Base-by-base conservation (phyloP, 2,888 invertebrate species). In the Limnephilus marmoratus region DNA sequence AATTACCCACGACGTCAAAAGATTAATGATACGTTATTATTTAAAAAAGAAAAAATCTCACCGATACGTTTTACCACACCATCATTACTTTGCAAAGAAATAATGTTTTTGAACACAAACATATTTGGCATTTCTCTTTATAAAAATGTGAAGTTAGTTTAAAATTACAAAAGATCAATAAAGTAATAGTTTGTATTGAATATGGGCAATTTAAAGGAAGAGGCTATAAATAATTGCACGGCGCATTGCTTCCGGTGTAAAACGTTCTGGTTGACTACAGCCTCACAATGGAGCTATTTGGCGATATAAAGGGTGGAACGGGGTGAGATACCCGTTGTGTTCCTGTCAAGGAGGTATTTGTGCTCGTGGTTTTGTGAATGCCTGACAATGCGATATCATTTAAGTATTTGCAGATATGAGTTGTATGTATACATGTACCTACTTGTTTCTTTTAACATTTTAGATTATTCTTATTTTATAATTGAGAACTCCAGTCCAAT, bases 281-380 rank as follows among this genome's bases (percentile, higher is more conserved):
- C 18, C 34, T 83, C 34, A 83, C 83, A 83, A 83, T 83, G 37
- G 68, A 83, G 83, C 83, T 41, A 83, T 83, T 83, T 83, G 15
- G 37, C 37, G 37, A 83, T 37, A 15, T 18, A 37, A 37, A 83
- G 83, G 83, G 83, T 83, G 83, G 24, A 83, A 83, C 24, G 49
- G 68, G 68, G 68, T 68, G 68, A 68, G 13, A 86, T n/a, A 45
- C 12, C n/a, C n/a, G 37, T 86, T 86, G n/a, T 86, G 41, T 68
- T 68, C 24, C 68, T n/a, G 68, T 68, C 68, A 68, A 68, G 68
- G 9, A 68, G 68, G 68, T 68, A 68, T 68, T 68, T 68, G 68
- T 68, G 7, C 5, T 68, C 7, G 24, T n/a, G 68, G 68, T 68
- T 68, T 68, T 68, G 68, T 68, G 68, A 68, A 68, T n/a, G n/a